phyloP scores from a whole-genome alignment of 1,140 invertebrate species.

The Berghia stephanieae region DNA sequence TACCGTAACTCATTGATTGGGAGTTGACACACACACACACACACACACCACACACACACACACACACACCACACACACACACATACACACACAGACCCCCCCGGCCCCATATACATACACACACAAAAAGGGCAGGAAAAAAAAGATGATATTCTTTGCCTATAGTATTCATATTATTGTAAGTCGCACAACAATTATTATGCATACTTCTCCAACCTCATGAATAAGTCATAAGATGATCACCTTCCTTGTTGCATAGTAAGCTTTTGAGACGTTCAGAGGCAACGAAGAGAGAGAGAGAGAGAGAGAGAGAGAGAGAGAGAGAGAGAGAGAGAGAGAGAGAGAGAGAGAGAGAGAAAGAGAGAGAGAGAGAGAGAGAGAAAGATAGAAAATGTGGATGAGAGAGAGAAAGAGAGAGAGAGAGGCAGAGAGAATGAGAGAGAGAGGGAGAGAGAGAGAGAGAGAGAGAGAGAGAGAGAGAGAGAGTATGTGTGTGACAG shows the following conservation, averaged over 20 bases:
- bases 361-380: conserved; percentile 29
- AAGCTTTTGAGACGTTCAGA: no score
- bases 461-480: conserved; percentile 29
- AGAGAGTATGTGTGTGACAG: conserved; percentile 33
- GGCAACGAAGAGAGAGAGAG: neutral
- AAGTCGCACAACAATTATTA: no score
- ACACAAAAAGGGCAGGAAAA: conserved; percentile 26
- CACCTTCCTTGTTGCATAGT: no score
- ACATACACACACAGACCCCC: conserved; percentile 15
- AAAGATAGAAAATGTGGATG: conserved; percentile 25
- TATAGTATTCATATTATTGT: no score
- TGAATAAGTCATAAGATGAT: no score
- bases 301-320: conserved; percentile 26
- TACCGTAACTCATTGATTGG: neutral
- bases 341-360: conserved; percentile 19
- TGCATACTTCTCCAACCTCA: no score
- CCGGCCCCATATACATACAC: neutral
- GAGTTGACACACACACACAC: conserved; percentile 2
- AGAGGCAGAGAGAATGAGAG: conserved; percentile 27
- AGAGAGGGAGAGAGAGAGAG: conserved; percentile 15
- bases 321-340: neutral
- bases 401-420: conserved; percentile 34
- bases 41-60: conserved; percentile 22
- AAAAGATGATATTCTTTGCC: no score
- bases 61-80: conserved; percentile 23